Base-by-base conservation (phyloP, 2,888 invertebrate genomes). In the Hipparchia sbordonii region DNA sequence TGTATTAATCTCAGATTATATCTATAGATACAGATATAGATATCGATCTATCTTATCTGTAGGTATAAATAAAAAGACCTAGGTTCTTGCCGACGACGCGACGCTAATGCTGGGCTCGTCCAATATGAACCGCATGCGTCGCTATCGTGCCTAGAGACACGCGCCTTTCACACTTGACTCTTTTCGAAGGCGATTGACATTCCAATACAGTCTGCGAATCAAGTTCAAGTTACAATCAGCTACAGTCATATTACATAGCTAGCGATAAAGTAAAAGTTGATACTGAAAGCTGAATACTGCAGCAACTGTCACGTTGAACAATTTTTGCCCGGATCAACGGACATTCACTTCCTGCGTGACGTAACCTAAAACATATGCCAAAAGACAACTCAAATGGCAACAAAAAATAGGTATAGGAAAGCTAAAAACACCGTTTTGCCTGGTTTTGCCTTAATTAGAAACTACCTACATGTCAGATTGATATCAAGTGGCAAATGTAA, bases 161-260 rank as follows among this genome's bases (percentile, higher is more conserved):
- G 76, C 70, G 77, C 77, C 76, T 77, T 77, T 74, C 76, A 72
- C 76, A 74, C 72, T 77, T 76, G 67, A 74, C 77, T 72, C 77
- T 82, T 86, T 83, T 84, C 86, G 87, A 88, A 89, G 89, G 89
- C 82, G 78, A 83, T 84, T 89, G 79, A 81, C 90, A 90, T 90
- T 90, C 90, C 89, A 74, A 80, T 76, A 84, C 6, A 69, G 79
- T 79, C 74, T 71, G 72, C 74, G 60, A 69, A 79, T 78, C 82
- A 83, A 84, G 86, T 87, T 87, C 87, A 87, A 82, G 80, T 82
- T 70, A 76, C 71, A 77, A 63, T 72, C 68, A 74, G 70, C 7
- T 23, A 57, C 70, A 63, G 71, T 69, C 72, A 72, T 70, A 67
- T 71, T 72, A 75, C 52, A 48, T 12, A 65, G 65, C 62, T 63